Evolutionary conservation across 2,888 invertebrate genomes (phyloP).

Genomic region (Epirrhoe alternata): DNA sequence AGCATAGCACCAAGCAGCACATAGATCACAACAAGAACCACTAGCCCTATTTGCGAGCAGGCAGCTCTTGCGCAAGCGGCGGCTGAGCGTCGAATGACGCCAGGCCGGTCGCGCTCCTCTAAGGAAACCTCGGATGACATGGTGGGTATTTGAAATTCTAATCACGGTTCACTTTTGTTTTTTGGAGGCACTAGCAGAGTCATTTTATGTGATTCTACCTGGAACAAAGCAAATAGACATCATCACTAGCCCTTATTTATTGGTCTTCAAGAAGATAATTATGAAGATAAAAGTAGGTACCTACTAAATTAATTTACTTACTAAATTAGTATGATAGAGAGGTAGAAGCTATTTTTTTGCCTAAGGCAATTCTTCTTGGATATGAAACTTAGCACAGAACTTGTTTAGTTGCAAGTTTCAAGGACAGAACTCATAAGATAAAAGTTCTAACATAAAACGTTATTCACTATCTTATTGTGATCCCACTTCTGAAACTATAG

Average conservation of each 20-base stretch:
- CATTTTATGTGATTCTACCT: constrained; percentile 37
- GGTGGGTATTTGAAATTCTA: constrained; percentile 36
- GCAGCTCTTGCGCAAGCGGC: constrained; percentile 82
- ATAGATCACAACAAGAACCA: constrained; percentile 89
- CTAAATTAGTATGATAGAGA: too few species aligned
- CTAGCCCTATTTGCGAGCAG: constrained; percentile 89
- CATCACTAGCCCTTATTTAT: not conserved
- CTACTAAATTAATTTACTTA: too few species aligned
- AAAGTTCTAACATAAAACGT: constrained; percentile 19
- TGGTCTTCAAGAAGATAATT: too few species aligned
- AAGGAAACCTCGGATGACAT: constrained; percentile 82
- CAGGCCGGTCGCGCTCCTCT: constrained; percentile 73
- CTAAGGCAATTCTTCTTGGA: not conserved
- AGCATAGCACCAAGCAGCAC: constrained; percentile 90
- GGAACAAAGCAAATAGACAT: constrained; percentile 20
- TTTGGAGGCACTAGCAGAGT: constrained; percentile 41
- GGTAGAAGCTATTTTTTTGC: not conserved
- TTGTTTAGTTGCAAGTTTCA: constrained; percentile 10
- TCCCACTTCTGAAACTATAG: constrained; percentile 15
- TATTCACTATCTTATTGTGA: constrained; percentile 13
- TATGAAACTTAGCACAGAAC: not conserved
- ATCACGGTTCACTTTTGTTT: constrained; percentile 45
- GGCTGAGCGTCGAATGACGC: constrained; percentile 62
- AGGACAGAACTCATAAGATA: constrained; percentile 9
- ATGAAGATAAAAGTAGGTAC: too few species aligned